These are phyloP conservation scores for Listrodromus nycthemerus DNA, from an alignment of 2,888 invertebrate genomes.

Conservation along the genomic window DNA sequence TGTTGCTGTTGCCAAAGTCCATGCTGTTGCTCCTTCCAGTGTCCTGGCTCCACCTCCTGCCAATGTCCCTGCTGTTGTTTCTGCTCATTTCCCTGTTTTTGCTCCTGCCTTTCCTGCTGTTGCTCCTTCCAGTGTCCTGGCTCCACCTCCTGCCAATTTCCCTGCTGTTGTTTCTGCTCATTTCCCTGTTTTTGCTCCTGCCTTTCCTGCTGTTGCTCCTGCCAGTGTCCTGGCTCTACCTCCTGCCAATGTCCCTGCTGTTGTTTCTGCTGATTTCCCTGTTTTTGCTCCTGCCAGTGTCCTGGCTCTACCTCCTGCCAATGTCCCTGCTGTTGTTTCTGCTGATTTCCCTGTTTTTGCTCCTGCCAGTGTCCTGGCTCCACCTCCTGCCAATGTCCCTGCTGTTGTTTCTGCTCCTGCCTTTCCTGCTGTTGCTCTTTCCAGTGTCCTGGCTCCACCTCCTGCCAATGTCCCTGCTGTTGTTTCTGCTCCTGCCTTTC, in stretches of 20 bases:
- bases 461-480: slow-evolving; percentile 71
- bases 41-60: slow-evolving; percentile 80
- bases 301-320: slow-evolving; percentile 84
- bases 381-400: slow-evolving; percentile 77
- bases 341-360: slow-evolving; percentile 80
- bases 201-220: no score
- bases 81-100: slow-evolving; percentile 80
- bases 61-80: slow-evolving; percentile 83
- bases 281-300: slow-evolving; percentile 84
- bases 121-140: not conserved
- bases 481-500: not conserved
- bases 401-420: not conserved
- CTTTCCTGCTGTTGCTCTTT: not conserved
- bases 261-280: slow-evolving; percentile 77
- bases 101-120: not conserved
- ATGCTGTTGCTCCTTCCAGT: slow-evolving; percentile 66
- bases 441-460: slow-evolving; percentile 73
- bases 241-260: not conserved
- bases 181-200: no score
- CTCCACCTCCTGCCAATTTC: no score
- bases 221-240: no score
- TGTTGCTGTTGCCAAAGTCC: not conserved
- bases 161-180: no score
- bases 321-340: slow-evolving; percentile 83
- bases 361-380: slow-evolving; percentile 80